Base-by-base conservation (phyloP, 2,113 vertebrate species). In the Anguilla rostrata region DNA sequence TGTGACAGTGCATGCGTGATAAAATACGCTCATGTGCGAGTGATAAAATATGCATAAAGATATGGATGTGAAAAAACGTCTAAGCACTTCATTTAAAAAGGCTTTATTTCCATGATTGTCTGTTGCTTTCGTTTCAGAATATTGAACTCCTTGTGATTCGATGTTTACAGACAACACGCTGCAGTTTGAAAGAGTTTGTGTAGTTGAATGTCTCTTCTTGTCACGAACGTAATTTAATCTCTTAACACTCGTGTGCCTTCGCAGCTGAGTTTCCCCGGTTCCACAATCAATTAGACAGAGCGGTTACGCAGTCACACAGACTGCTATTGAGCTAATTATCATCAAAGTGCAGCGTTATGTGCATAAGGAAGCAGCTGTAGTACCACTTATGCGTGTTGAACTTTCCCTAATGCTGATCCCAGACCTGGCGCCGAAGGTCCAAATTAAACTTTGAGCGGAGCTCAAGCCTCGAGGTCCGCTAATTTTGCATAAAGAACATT, bases 401-500 rank as follows among this genome's bases (percentile, higher is more conserved):
- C 91, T 92, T 92, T 86, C 79, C 88, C 85, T 89, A 89, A 85
- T 86, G 83, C 85, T 22, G 60, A 87, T 91, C 86, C n/a, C 84
- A 83, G 71, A 75, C 81, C 85, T 85, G 29, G 39, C 80, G 79
- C 66, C 1, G 1, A 39, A 86, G 79, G 82, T 90, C 57, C 83
- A 92, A 90, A 93, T 94, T 94, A 93, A 94, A 95, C 93, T 93
- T 91, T 90, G 90, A 89, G 88, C 90, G 86, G 90, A 88, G 90
- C 91, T 92, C 89, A 66, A 66, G 60, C 1, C 60, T 26, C 83
- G 60, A 86, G 89, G 88, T 86, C 88, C 85, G n/a, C 83, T 0
- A 79, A 90, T 92, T 94, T 94, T 94, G 93, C 93, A 92, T 93
- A 92, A 90, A 88, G 93, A 96, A 95, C 95, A 94, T 95, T 95